Percentiles rank a stretch among this genome's conserved stretches.
Conservation (phyloP, 2,888 invertebrate species). For the Aporophyla lueneburgensis region DNA sequence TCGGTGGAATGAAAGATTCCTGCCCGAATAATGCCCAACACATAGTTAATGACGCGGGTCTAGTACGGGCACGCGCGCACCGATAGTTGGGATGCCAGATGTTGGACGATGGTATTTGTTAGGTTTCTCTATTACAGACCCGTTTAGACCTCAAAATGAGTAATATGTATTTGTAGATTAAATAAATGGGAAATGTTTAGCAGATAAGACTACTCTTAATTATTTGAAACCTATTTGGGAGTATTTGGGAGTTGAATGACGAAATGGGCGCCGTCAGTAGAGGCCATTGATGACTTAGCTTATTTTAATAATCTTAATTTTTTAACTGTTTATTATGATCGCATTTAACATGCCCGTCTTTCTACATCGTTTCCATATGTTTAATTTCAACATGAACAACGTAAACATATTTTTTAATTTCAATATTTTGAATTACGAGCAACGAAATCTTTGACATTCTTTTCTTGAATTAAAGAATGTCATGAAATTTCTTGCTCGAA, state of each 20-base stretch:
- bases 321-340: no score
- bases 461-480: no score
- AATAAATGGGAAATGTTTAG: background rate
- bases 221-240: background rate
- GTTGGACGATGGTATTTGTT: conserved; percentile 23
- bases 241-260: no score
- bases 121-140: conserved; percentile 1
- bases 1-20: conserved; percentile 28
- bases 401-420: no score
- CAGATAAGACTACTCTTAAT: background rate
- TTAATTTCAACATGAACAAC: no score
- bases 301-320: no score
- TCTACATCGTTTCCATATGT: no score
- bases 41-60: conserved; percentile 38
- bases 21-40: conserved; percentile 26
- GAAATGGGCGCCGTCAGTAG: background rate
- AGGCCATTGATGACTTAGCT: no score
- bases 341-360: no score
- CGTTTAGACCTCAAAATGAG: no score
- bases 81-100: conserved; percentile 32
- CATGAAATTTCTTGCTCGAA: no score
- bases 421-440: no score
- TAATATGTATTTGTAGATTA: background rate
- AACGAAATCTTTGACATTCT: background rate
- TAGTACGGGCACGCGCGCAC: conserved; percentile 23